phyloP scores from a whole-genome alignment of 2,888 invertebrate species.

The Drosophila leonis region DNA sequence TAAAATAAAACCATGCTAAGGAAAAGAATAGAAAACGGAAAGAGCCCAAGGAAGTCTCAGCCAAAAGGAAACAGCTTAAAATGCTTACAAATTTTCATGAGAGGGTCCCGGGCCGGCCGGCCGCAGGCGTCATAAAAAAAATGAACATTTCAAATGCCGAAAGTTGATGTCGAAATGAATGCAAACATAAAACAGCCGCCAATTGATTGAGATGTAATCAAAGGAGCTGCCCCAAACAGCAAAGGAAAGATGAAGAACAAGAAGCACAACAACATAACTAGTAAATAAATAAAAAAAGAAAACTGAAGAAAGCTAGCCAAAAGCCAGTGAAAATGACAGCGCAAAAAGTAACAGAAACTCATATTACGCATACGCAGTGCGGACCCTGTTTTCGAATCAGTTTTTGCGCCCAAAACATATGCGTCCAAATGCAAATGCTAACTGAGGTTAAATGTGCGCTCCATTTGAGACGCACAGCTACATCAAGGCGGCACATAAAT shows the following conservation, averaged over 20 bases:
- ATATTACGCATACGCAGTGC: conserved; percentile 68
- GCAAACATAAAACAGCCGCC: conserved; percentile 78
- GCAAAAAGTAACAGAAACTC: conserved; percentile 35
- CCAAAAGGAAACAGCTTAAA: conserved; percentile 54
- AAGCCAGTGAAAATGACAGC: conserved; percentile 23
- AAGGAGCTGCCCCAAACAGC: conserved; percentile 51
- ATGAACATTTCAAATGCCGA: conserved; percentile 67
- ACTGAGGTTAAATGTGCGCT: conserved; percentile 68
- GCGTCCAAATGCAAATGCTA: conserved; percentile 61
- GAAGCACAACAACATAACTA: conserved; percentile 21
- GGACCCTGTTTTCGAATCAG: conserved; percentile 6
- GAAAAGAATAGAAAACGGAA: conserved; percentile 22
- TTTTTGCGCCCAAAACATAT: conserved; percentile 54
- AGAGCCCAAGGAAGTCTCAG: conserved; percentile 17
- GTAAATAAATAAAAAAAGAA: conserved; percentile 18
- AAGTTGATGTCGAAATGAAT: conserved; percentile 72
- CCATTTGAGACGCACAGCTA: conserved; percentile 42
- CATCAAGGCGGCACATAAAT: conserved; percentile 72
- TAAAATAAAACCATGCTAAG: background rate
- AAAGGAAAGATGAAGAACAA: conserved; percentile 25
- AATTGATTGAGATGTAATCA: conserved; percentile 83
- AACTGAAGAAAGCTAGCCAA: conserved; percentile 18
- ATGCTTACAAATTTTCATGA: conserved; percentile 70
- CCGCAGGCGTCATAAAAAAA: conserved; percentile 77
- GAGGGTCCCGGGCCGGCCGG: conserved; percentile 29